Evolutionary conservation across 2,888 invertebrate genomes (phyloP), one percentile per base, ranked within the genome.

Genomic region (Sinopyrophorus schimmeli): DNA sequence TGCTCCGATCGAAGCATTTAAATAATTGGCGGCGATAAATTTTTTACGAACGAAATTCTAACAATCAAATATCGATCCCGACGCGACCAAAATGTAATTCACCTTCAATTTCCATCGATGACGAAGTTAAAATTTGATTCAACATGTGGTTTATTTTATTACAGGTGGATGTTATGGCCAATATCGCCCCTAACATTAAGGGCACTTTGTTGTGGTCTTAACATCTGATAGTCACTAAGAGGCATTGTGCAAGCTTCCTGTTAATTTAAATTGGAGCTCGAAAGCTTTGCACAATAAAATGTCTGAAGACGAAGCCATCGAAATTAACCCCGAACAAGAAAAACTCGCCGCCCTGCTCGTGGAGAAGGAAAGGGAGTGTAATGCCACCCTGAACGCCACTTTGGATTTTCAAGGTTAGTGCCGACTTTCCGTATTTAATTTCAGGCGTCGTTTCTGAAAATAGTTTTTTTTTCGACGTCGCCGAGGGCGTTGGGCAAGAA

Each of bases 61-160:
- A n/a, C n/a, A n/a, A n/a, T n/a, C n/a, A n/a, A n/a, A n/a, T n/a
- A n/a, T n/a, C n/a, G n/a, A n/a, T n/a, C n/a, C n/a, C n/a, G n/a
- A n/a, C n/a, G n/a, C n/a, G n/a, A n/a, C n/a, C n/a, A n/a, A n/a
- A n/a, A n/a, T n/a, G n/a, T n/a, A n/a, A n/a, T 20, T 20, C 5
- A 5, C 21, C 5, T 5, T 20, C 21, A 20, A 20, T 20, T 20
- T 20, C 5, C 20, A 6, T 20, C 20, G 5, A 20, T 5, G 20
- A 20, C n/a, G n/a, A n/a, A n/a, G n/a, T n/a, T 9, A 20, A 23
- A 17, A 14, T 16, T 24, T 44, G 35, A 44, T 44, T 35, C 44
- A 44, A 38, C 44, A 38, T 35, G 46, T 47, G 46, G 39, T 39
- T 47, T 47, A 23, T 20, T 47, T 32, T 47, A 39, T 47, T 47